Evolutionary conservation across 2,888 invertebrate species (phyloP), one percentile per base, ranked within the genome.

Genomic region (Lasiommata megera): DNA sequence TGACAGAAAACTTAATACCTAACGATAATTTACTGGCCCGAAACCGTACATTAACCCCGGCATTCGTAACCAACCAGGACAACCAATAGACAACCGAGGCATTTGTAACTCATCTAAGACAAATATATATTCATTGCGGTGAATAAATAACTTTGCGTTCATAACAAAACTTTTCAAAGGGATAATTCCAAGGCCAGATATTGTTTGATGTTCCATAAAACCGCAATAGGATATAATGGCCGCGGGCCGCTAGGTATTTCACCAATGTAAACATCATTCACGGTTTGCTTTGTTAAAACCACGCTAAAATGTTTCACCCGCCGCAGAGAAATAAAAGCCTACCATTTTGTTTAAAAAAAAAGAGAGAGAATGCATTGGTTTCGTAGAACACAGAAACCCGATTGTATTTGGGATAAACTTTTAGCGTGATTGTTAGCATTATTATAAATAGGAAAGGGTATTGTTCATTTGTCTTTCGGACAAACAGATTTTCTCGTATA

Each of bases 191-290:
- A 17, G 47, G 53, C 44, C 23, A 53, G 34, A 44, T 16, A 56
- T 44, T 54, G 58, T 64, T 62, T 64, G 62, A 64, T 62, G 60
- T 62, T 55, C 18, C 16, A 37, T 58, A 38, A 52, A 60, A 55
- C 62, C 60, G 48, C 60, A 54, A 62, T 60, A 54, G 55, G 60
- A 58, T 61, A 62, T 62, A 58, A 62, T 53, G 38, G 54, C 38
- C 37, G 12, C 11, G 12, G 52, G 48, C 48, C 38, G 41, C 54
- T 54, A 46, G 48, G 34, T 58, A 47, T 17, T 37, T 9, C 46
- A 11, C 28, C 31, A 12, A 44, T 52, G 38, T 37, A 43, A 48
- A 58, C 44, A 44, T 38, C 37, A 37, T 56, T 58, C 55, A 58
- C 40, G 51, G 54, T 47, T 52, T 54, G 54, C 54, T 54, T 62